Evolutionary conservation across 2,888 invertebrate species (phyloP).

Genomic region (Drosophila mimica): DNA sequence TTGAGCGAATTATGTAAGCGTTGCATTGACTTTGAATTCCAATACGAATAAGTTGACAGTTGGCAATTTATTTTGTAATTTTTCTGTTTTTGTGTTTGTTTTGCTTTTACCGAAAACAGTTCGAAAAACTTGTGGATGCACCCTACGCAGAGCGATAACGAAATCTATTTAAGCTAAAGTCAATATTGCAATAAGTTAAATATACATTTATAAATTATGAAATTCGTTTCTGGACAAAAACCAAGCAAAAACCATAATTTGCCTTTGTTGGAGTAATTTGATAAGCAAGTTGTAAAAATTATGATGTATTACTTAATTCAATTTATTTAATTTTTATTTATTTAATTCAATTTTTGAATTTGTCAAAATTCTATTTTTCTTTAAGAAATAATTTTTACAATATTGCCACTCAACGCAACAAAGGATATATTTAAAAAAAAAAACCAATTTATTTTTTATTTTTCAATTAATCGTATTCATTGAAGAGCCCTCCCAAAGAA

Average conservation of each 20-base stretch:
- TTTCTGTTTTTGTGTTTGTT: neutral
- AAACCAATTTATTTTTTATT: neutral
- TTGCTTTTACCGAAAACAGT: conserved; percentile 38
- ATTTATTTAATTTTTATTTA: neutral
- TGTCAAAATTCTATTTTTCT: too few species aligned
- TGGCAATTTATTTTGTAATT: conserved; percentile 41
- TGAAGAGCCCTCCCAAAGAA: neutral
- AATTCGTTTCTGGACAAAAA: neutral
- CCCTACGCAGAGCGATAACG: conserved; percentile 40
- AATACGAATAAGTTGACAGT: conserved; percentile 58
- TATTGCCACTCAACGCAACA: neutral
- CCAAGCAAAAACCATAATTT: neutral
- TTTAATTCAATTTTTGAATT: neutral
- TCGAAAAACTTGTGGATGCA: conserved; percentile 19
- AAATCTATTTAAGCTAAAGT: neutral
- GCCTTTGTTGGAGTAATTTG: neutral
- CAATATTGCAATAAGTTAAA: neutral
- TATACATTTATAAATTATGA: neutral
- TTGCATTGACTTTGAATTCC: conserved; percentile 73
- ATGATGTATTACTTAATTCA: neutral
- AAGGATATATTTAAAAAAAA: neutral
- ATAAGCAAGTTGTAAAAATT: neutral
- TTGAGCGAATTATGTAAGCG: conserved; percentile 64
- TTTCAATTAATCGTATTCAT: neutral
- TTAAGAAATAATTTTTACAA: neutral